Conservation (phyloP, 2,888 invertebrate genomes). For the Plagodis dolabraria region DNA sequence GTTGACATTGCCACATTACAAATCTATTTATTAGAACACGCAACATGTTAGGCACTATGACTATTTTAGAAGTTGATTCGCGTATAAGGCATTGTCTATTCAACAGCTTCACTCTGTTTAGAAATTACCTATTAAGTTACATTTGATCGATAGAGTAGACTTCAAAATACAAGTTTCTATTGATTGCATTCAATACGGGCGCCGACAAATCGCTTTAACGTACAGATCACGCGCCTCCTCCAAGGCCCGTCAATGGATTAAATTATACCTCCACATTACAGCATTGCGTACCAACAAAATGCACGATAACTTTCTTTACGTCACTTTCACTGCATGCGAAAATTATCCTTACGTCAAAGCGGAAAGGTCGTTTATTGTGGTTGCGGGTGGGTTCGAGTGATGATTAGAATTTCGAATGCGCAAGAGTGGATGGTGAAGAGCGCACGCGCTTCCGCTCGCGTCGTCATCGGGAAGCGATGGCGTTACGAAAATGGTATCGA, state of each 20-base stretch:
- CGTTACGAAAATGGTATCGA: slow-evolving; percentile 49
- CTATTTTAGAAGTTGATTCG: neutral
- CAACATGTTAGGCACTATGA: too few species aligned
- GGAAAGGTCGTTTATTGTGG: slow-evolving; percentile 35
- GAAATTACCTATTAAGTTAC: slow-evolving; percentile 3
- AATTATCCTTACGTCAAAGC: slow-evolving; percentile 22
- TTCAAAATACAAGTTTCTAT: slow-evolving; percentile 32
- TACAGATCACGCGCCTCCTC: slow-evolving; percentile 63
- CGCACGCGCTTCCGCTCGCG: slow-evolving; percentile 64
- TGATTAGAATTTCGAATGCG: slow-evolving; percentile 49
- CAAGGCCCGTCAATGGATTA: slow-evolving; percentile 63
- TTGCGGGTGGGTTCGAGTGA: slow-evolving; percentile 33
- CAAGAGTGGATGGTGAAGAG: slow-evolving; percentile 62
- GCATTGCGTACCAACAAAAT: slow-evolving; percentile 42
- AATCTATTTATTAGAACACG: neutral
- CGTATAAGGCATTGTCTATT: neutral
- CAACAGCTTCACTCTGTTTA: neutral
- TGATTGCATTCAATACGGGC: slow-evolving; percentile 30
- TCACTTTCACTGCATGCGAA: slow-evolving; percentile 61
- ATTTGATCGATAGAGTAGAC: slow-evolving; percentile 3
- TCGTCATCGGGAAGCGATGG: slow-evolving; percentile 47
- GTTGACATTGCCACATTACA: neutral
- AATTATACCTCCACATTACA: slow-evolving; percentile 51
- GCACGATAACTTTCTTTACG: slow-evolving; percentile 68
- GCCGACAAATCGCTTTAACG: slow-evolving; percentile 46